Percentiles rank a stretch among this genome's conserved stretches.
Evolutionary conservation across 2,797 vertebrate species (phyloP).

Genomic region (Xiphorhynchus erythropygius): DNA sequence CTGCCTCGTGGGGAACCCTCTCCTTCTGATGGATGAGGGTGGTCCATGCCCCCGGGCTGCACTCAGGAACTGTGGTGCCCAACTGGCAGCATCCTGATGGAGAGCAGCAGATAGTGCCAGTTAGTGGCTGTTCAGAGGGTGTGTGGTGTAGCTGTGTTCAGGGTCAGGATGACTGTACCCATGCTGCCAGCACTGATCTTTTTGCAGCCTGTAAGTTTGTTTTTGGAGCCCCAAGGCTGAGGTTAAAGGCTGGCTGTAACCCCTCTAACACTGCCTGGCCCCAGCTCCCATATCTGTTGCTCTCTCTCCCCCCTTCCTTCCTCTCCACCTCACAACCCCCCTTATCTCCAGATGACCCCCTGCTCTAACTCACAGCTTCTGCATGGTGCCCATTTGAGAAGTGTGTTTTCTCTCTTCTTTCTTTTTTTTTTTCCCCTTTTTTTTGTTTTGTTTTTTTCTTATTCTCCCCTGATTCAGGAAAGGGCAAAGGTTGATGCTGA

Average conservation of each 20-base stretch:
- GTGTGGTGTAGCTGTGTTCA: neutral
- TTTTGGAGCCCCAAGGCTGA: neutral
- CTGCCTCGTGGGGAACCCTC: rapidly evolving
- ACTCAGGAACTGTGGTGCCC: neutral
- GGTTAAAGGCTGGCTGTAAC: neutral
- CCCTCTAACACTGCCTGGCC: neutral
- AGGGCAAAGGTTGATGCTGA: slow-evolving; percentile 93
- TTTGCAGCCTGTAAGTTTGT: neutral
- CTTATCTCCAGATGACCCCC: neutral
- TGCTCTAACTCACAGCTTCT: slow-evolving; percentile 28
- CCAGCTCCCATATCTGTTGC: rapidly evolving
- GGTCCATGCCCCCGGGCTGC: neutral
- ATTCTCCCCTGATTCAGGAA: slow-evolving; percentile 85
- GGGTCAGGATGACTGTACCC: neutral
- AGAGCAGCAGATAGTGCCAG: neutral
- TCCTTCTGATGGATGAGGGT: neutral
- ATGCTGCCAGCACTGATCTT: neutral
- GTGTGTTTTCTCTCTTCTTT: slow-evolving; percentile 72
- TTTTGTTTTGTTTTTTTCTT: slow-evolving; percentile 33
- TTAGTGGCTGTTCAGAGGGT: neutral
- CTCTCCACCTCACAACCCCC: neutral
- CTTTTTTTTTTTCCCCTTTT: neutral
- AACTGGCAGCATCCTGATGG: neutral
- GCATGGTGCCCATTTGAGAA: slow-evolving; percentile 79
- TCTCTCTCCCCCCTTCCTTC: neutral